Evolutionary conservation across 2,113 vertebrate species (phyloP).

Genomic region (Ptychochromis oligacanthus): DNA sequence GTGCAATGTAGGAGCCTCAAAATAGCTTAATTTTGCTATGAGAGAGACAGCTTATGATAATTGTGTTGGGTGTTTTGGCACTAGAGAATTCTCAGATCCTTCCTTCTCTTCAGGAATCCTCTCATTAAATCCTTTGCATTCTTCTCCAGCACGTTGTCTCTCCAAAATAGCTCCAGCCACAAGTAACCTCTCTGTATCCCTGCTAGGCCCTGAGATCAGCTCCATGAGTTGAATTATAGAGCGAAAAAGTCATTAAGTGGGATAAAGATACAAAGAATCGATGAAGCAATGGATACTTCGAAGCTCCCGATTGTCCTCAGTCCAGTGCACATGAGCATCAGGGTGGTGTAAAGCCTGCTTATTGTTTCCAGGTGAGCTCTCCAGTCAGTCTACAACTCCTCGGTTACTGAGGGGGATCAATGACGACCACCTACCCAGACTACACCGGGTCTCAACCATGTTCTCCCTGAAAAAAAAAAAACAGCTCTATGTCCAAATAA

Average conservation of each 20-base stretch:
- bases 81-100: slow-evolving; percentile 58
- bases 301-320: slow-evolving; percentile 64
- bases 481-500: neutral
- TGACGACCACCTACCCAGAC: slow-evolving; percentile 18
- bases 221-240: slow-evolving; percentile 68
- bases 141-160: slow-evolving; percentile 33
- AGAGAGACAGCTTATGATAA: slow-evolving; percentile 66
- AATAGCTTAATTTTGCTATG: slow-evolving; percentile 55
- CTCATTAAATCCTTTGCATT: slow-evolving; percentile 68
- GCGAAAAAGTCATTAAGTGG: slow-evolving; percentile 67
- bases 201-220: slow-evolving; percentile 44
- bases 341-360: slow-evolving; percentile 41
- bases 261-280: slow-evolving; percentile 75
- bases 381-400: slow-evolving; percentile 39
- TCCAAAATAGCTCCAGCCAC: slow-evolving; percentile 47
- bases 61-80: slow-evolving; percentile 61
- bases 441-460: neutral
- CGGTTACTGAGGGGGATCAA: slow-evolving; percentile 53
- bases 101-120: slow-evolving; percentile 55
- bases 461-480: neutral
- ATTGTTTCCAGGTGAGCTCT: slow-evolving; percentile 75
- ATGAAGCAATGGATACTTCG: slow-evolving; percentile 67
- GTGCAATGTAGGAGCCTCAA: slow-evolving; percentile 18
- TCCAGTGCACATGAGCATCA: slow-evolving; percentile 68
- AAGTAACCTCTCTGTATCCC: slow-evolving; percentile 29